Base-by-base conservation (phyloP, 2,797 vertebrate genomes). In the Chaetophractus vellerosus region DNA sequence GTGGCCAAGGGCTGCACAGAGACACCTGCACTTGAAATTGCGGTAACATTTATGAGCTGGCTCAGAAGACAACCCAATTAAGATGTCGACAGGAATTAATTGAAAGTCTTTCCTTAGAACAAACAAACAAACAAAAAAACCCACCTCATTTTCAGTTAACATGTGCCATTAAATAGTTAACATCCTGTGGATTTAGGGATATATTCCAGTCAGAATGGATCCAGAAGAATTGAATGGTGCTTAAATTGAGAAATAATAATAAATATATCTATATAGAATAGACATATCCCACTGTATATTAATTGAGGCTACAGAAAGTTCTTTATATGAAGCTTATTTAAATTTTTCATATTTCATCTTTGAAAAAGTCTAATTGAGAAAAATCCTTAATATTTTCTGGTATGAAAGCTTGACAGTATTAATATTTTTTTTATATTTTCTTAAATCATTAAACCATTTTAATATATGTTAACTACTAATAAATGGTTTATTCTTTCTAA, bases 391-490 rank as follows among this genome's bases (percentile, higher is more conserved):
- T 99, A 99, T 99, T 99, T 99, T 99, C 99, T 99, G 99, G 98
- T 99, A 99, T 99, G 99, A 99, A 99, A 99, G 99, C 99, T 99
- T 99, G 99, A 99, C 99, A 99, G 99, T 99, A 99, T 99, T 99
- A 99, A 99, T 99, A 99, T 99, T 99, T 99, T 99, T 99, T 99
- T 99, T 99, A 99, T 99, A 99, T 99, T 99, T 99, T 99, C 98
- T 99, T 99, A 99, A 99, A 99, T 99, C 98, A 99, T 99, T 99
- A 99, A 99, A 99, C 99, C 99, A 99, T 99, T 99, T 99, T 99
- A 99, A 99, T 99, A 99, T 98, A 98, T 98, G 98, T 99, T 99
- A 98, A 98, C 97, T 98, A 99, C 99, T 99, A 99, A 99, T 99
- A 98, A 99, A 99, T 99, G 99, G 98, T 98, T 99, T 99, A 99